Evolutionary conservation across 2,888 invertebrate genomes (phyloP).

Genomic region (Stenolophus ochropezus): DNA sequence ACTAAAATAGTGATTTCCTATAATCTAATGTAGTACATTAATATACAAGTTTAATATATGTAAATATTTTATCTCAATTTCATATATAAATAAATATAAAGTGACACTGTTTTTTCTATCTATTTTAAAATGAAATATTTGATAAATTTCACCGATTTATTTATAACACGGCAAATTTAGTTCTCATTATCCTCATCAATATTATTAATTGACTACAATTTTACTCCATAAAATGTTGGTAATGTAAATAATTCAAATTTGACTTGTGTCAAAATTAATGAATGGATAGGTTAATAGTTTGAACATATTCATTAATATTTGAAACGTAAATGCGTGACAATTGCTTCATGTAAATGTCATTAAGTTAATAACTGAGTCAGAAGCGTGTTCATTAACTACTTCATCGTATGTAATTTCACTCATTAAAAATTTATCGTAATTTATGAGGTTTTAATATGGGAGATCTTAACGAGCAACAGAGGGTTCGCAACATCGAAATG

Average conservation of each 20-base stretch:
- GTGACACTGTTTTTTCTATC: too few relatives aligned
- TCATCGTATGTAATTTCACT: slow-evolving; percentile 38
- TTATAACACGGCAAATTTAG: too few relatives aligned
- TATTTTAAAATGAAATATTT: too few relatives aligned
- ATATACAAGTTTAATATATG: too few relatives aligned
- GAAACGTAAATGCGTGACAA: not conserved
- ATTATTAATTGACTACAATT: not conserved
- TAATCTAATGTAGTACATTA: too few relatives aligned
- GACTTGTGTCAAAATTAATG: not conserved
- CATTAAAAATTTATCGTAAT: slow-evolving; percentile 54
- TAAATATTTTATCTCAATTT: too few relatives aligned
- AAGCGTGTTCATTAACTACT: slow-evolving; percentile 45
- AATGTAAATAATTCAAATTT: not conserved
- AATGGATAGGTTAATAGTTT: not conserved
- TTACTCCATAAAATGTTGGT: not conserved
- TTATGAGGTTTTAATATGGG: slow-evolving; percentile 46
- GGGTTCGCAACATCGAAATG: not conserved
- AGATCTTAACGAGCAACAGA: not conserved
- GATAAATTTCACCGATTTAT: too few relatives aligned
- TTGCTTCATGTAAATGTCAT: slow-evolving; percentile 23
- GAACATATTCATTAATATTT: slow-evolving; percentile 22
- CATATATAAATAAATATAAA: too few relatives aligned
- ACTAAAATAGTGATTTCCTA: too few relatives aligned
- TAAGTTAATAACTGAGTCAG: slow-evolving; percentile 25
- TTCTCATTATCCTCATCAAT: not conserved